Evolutionary conservation across 2,888 invertebrate genomes (phyloP).

Genomic region (Achlya flavicornis): DNA sequence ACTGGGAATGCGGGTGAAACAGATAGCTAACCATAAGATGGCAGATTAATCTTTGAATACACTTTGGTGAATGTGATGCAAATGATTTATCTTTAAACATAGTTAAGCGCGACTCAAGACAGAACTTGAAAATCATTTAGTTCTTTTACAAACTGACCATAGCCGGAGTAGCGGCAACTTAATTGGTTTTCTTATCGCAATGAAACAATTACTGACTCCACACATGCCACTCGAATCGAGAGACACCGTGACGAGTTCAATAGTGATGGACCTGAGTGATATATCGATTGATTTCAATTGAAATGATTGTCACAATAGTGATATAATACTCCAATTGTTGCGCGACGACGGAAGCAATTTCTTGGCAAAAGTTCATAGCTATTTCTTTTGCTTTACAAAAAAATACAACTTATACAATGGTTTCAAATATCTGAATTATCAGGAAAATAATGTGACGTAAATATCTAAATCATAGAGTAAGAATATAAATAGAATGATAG

Average conservation of each 20-base stretch:
- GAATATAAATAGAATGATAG: too few relatives aligned
- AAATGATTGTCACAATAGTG: neutral
- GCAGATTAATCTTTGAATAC: too few relatives aligned
- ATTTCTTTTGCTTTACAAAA: neutral
- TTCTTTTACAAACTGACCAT: neutral
- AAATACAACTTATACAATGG: too few relatives aligned
- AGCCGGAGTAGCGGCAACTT: neutral
- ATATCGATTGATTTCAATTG: neutral
- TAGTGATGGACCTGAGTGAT: neutral
- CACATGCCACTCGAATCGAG: conserved; percentile 10
- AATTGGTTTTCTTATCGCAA: conserved; percentile 10
- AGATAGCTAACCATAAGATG: too few relatives aligned
- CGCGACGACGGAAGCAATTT: neutral
- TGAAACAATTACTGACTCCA: conserved; percentile 10
- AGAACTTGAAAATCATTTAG: neutral
- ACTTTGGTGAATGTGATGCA: too few relatives aligned
- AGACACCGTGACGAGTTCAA: conserved; percentile 4
- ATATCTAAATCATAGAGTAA: too few relatives aligned
- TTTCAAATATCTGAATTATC: too few relatives aligned
- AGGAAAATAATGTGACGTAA: too few relatives aligned
- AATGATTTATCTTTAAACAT: neutral
- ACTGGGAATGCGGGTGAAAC: too few relatives aligned
- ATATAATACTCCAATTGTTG: neutral
- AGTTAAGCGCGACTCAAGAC: neutral
- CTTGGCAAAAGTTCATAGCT: neutral